phyloP scores from a whole-genome alignment of 2,113 vertebrate species.

The Pygoscelis adeliae region DNA sequence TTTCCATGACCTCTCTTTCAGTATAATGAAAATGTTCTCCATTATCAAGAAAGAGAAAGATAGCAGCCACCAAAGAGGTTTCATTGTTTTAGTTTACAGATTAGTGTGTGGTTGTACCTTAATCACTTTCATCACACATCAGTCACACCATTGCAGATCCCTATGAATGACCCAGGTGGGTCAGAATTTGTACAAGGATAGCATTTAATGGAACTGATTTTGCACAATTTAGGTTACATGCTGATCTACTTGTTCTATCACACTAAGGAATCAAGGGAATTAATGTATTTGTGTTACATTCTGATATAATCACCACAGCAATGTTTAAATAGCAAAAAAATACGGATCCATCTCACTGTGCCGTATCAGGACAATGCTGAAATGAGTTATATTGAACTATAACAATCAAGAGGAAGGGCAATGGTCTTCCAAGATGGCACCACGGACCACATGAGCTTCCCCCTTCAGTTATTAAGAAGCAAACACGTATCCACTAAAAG shows the following conservation, averaged over 20 bases:
- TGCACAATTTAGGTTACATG: neutral
- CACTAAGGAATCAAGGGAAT: neutral
- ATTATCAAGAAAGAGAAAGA: conserved; percentile 36
- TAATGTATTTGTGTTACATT: neutral
- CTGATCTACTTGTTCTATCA: neutral
- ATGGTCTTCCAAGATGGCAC: conserved; percentile 12
- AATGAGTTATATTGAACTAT: neutral
- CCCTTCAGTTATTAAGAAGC: conserved; percentile 7
- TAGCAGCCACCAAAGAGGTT: conserved; percentile 13
- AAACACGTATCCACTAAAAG: neutral
- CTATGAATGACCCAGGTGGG: neutral
- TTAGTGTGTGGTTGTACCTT: conserved; percentile 31
- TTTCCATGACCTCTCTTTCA: neutral
- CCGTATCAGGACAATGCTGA: neutral
- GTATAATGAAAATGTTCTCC: conserved; percentile 12
- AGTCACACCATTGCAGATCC: conserved; percentile 28
- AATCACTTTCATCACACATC: conserved; percentile 35
- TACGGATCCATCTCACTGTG: neutral
- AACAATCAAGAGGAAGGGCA: neutral
- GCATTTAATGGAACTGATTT: conserved; percentile 22
- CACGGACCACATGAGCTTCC: neutral
- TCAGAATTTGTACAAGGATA: conserved; percentile 26
- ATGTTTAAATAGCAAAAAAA: neutral
- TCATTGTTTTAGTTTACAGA: neutral
- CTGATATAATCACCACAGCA: neutral